Evolutionary conservation across 2,797 vertebrate species (phyloP).

Genomic region (Atherinosoma microstoma): DNA sequence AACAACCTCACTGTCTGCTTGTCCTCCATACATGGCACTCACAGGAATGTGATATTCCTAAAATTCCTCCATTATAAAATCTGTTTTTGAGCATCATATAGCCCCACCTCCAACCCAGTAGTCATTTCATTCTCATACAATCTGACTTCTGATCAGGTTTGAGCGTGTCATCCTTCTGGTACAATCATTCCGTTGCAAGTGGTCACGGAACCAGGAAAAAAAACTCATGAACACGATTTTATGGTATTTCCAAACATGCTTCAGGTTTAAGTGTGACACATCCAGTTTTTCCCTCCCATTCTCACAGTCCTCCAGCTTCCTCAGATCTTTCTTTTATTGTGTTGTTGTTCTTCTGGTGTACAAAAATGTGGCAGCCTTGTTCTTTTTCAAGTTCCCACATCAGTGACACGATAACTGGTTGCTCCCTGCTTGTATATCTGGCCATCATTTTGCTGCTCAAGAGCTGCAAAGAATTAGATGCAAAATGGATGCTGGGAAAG

Average conservation of each 20-base stretch:
- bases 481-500: conserved; percentile 81
- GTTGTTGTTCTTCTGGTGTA: conserved; percentile 42
- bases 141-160: conserved; percentile 6
- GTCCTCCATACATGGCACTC: conserved; percentile 10
- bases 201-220: conserved; percentile 27
- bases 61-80: conserved; percentile 15
- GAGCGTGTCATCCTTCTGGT: background rate
- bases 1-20: conserved; percentile 24
- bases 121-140: too few relatives aligned
- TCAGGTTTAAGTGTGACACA: conserved; percentile 56
- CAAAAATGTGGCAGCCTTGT: conserved; percentile 30
- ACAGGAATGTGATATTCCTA: conserved; percentile 24
- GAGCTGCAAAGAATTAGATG: conserved; percentile 74
- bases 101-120: background rate
- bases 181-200: conserved; percentile 3
- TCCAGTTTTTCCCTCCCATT: conserved; percentile 55
- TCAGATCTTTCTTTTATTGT: conserved; percentile 56
- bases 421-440: conserved; percentile 53
- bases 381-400: conserved; percentile 67
- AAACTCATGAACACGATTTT: conserved; percentile 39
- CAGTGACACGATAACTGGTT: conserved; percentile 62
- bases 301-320: conserved; percentile 60
- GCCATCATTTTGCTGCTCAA: conserved; percentile 78
- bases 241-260: conserved; percentile 48
- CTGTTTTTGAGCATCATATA: background rate